phyloP scores from a whole-genome alignment of 2,888 invertebrate species.

The Operophtera brumata region DNA sequence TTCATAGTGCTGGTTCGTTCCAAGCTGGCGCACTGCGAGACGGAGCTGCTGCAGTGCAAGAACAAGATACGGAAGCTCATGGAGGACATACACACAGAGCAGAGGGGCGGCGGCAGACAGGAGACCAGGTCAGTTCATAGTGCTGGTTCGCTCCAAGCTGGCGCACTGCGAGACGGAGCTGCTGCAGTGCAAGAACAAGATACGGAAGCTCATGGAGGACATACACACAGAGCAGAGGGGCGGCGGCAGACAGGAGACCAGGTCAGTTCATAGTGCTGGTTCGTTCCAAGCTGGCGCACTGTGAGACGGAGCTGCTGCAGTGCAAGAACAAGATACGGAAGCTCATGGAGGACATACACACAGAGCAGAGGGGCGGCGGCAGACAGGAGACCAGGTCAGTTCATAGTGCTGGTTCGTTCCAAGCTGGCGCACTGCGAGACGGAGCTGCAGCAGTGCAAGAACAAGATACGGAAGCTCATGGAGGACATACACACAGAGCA shows the following conservation, averaged over 20 bases:
- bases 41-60: constrained; percentile 82
- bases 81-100: constrained; percentile 74
- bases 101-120: constrained; percentile 60
- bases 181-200: constrained; percentile 65
- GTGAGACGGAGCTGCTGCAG: constrained; percentile 90
- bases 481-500: constrained; percentile 74
- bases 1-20: constrained; percentile 82
- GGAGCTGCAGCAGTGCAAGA: constrained; percentile 86
- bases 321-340: constrained; percentile 65
- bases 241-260: constrained; percentile 65
- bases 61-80: constrained; percentile 72
- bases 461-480: constrained; percentile 72
- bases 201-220: constrained; percentile 73
- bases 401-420: constrained; percentile 84
- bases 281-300: constrained; percentile 92
- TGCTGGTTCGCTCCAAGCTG: constrained; percentile 88
- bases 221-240: constrained; percentile 70
- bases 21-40: constrained; percentile 94
- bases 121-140: constrained; percentile 59
- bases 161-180: constrained; percentile 95
- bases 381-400: constrained; percentile 68
- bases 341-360: constrained; percentile 73
- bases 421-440: constrained; percentile 95
- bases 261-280: constrained; percentile 72
- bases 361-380: constrained; percentile 62